Evolutionary conservation across 2,113 vertebrate species (phyloP).

Genomic region (Lampris megalopsis): DNA sequence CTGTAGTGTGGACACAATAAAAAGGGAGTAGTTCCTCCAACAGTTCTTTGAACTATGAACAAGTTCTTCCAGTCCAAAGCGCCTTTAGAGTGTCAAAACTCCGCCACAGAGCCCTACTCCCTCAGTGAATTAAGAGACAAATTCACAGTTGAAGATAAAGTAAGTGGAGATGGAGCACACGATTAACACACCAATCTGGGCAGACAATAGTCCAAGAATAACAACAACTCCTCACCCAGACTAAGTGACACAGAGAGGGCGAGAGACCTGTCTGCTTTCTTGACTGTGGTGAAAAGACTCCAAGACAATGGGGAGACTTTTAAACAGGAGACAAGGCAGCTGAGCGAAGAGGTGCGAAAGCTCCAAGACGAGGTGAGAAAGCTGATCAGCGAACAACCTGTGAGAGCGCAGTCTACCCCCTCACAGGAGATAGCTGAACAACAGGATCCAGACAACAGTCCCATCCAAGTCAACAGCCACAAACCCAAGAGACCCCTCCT

Average conservation of each 20-base stretch:
- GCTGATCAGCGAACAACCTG: too few relatives aligned
- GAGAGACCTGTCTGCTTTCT: constrained; percentile 3
- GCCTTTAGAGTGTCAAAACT: too few relatives aligned
- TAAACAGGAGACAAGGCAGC: too few relatives aligned
- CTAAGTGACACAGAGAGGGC: neutral
- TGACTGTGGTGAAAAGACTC: constrained; percentile 12
- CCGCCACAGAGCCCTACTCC: neutral
- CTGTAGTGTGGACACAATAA: too few relatives aligned
- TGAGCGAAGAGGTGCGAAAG: too few relatives aligned
- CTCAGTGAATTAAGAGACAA: neutral
- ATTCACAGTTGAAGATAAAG: constrained; percentile 3
- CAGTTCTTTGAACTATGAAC: too few relatives aligned
- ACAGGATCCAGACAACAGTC: neutral
- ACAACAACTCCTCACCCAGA: neutral
- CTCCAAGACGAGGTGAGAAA: too few relatives aligned
- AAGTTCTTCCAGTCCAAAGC: too few relatives aligned
- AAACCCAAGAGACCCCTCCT: neutral
- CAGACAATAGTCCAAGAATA: neutral
- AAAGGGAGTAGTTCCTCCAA: too few relatives aligned
- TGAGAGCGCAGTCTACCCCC: too few relatives aligned
- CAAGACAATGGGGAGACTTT: neutral
- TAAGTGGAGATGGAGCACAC: constrained; percentile 1
- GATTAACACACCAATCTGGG: neutral
- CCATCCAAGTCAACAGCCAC: neutral
- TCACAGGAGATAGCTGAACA: neutral